A percentile compares a stretch with the other conserved stretches of the same genome.
Conservation (phyloP, 2,888 invertebrate genomes). For the Rhamphomyia laevipes region DNA sequence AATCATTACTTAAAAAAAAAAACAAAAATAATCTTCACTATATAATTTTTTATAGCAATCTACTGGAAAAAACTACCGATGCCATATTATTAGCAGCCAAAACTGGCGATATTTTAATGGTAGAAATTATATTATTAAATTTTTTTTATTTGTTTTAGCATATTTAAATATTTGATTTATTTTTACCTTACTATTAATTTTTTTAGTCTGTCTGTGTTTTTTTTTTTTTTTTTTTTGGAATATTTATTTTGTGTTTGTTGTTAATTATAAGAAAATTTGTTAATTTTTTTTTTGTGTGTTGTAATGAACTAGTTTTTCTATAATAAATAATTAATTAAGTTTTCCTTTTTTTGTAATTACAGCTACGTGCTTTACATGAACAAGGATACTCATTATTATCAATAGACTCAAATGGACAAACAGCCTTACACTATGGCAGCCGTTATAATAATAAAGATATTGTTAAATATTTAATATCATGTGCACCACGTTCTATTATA, state of each 20-base stretch:
- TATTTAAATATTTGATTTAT: background rate
- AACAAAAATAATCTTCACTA: background rate
- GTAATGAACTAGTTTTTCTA: background rate
- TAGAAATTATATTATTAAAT: constrained; percentile 29
- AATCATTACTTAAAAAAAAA: no score
- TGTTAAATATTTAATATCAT: constrained; percentile 75
- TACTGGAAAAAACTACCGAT: constrained; percentile 72
- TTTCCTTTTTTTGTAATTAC: constrained; percentile 15
- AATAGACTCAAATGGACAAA: constrained; percentile 75
- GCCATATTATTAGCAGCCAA: constrained; percentile 73
- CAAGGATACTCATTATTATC: constrained; percentile 75
- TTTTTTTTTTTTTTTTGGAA: background rate
- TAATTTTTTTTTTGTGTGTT: background rate
- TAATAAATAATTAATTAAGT: background rate
- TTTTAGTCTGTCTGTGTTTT: background rate
- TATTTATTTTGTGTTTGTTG: background rate
- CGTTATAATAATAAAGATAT: constrained; percentile 82
- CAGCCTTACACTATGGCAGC: constrained; percentile 80
- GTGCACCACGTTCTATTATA: constrained; percentile 69
- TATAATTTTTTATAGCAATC: constrained; percentile 44
- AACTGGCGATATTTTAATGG: constrained; percentile 67
- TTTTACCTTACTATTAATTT: background rate
- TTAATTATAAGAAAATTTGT: no score
- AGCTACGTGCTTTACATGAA: constrained; percentile 74
- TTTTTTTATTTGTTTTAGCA: background rate